phyloP scores from a whole-genome alignment of 2,888 invertebrate species.

The Epinotia brunnichana region DNA sequence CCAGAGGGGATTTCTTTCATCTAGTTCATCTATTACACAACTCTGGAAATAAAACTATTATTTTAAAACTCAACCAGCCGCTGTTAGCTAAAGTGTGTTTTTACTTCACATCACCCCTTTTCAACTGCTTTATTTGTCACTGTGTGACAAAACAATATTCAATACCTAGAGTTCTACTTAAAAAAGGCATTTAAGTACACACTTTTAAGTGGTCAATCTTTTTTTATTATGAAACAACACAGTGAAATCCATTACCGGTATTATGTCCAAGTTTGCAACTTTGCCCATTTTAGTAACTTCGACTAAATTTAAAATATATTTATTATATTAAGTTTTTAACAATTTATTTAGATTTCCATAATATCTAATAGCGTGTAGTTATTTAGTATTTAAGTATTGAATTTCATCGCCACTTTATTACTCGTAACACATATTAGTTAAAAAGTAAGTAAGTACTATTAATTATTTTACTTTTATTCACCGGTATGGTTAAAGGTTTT shows the following conservation, averaged over 20 bases:
- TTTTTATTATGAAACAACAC: not conserved
- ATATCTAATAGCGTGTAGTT: no score
- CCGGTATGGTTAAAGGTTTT: not conserved
- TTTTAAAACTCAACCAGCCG: not conserved
- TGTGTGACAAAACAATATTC: not conserved
- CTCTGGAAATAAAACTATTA: not conserved
- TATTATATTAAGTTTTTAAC: not conserved
- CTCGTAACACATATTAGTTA: no score
- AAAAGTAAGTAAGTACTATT: no score
- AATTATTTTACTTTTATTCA: not conserved
- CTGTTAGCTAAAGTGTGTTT: no score
- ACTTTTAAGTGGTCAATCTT: not conserved
- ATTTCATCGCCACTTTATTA: no score
- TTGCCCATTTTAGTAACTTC: not conserved
- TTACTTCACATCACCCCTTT: no score
- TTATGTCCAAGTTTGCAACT: not conserved
- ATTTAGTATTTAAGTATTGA: no score
- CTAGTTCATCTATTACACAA: constrained; percentile 2
- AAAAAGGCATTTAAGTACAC: not conserved
- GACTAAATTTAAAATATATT: not conserved
- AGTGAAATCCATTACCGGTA: not conserved
- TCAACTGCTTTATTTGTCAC: no score
- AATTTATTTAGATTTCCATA: not conserved
- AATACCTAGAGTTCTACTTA: not conserved
- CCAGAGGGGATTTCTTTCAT: not conserved